Evolutionary conservation across 2,113 vertebrate genomes (phyloP), one percentile per base, ranked within the genome.

Genomic region (Oncorhynchus keta): DNA sequence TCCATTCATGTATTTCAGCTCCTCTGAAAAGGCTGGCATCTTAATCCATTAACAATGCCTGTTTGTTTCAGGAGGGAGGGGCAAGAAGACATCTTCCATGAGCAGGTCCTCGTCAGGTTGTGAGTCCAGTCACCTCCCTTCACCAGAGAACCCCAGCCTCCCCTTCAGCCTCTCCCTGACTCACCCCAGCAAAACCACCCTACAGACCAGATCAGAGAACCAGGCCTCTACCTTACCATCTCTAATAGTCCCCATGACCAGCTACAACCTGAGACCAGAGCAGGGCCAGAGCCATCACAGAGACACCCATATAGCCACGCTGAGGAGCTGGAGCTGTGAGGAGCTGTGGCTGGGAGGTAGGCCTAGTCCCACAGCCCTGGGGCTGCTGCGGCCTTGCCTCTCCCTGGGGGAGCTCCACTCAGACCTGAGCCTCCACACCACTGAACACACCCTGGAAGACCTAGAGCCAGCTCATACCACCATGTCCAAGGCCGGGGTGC

Each of bases 1-100:
- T 22, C 8, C 39, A 0, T 7, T 8, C 35, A 14, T 22, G 14
- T 66, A 68, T 68, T 32, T 68, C 9, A 11, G 39, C 8, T 32
- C 66, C 30, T 32, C 30, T 62, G 59, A 16, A 62, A n/a, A n/a
- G 18, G 11, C 8, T 8, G 3, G 22, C 8, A 24, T 9, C 11
- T 24, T 13, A 55, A 55, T 14, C 16, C 2, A 18, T 4, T 55
- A 18, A 55, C 51, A 55, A 55, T 55, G 16, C 86, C 85, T 90
- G 55, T 90, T 93, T 91, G 78, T 92, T 92, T 89, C 85, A 98
- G 97, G 96, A 98, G 97, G 96, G 76, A 95, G 94, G 88, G 89
- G 85, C 83, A 94, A 91, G 89, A 95, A 93, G 86, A 85, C 92
- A 49, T 64, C 92, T 1, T 81, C 94, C 39, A 45, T 89, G 77